These are phyloP conservation scores for Patella pellucida DNA, from an alignment of 2,888 invertebrate genomes.

Conservation along the genomic window DNA sequence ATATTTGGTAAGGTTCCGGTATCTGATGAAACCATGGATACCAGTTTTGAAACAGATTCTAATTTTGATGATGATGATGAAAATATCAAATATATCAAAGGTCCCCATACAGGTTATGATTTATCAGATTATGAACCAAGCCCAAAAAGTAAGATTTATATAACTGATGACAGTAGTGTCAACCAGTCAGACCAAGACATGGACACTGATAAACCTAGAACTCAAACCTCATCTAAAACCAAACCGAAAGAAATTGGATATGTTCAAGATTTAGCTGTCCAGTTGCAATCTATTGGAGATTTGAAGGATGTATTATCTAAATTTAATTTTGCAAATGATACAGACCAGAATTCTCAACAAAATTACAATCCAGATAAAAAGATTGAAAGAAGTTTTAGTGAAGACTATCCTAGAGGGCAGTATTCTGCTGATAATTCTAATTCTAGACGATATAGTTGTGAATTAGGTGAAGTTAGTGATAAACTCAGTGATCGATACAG, in stretches of 20 bases:
- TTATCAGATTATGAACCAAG: not conserved
- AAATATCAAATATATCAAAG: not conserved
- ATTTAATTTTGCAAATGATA: slow-evolving; percentile 1
- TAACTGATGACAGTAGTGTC: not conserved
- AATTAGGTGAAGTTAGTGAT: no score
- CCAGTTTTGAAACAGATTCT: not conserved
- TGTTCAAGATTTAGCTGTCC: slow-evolving; percentile 2
- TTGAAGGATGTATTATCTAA: slow-evolving; percentile 13
- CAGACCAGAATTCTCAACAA: no score
- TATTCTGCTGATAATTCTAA: no score
- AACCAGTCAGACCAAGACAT: no score
- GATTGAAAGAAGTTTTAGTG: no score
- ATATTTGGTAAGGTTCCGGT: slow-evolving; percentile 13
- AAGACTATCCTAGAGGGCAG: no score
- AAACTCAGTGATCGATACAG: no score
- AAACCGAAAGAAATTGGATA: not conserved
- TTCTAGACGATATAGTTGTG: no score
- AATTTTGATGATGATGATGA: no score
- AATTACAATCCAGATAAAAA: no score
- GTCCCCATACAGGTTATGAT: not conserved
- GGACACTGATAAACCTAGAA: not conserved
- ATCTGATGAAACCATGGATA: not conserved
- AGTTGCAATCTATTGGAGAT: slow-evolving; percentile 12
- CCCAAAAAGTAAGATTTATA: not conserved
- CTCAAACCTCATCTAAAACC: not conserved